These are phyloP conservation scores for Turritopsis dohrnii DNA, from an alignment of 30 jellyfish, hydroid and myxozoan genomes.

Conservation along the genomic window DNA sequence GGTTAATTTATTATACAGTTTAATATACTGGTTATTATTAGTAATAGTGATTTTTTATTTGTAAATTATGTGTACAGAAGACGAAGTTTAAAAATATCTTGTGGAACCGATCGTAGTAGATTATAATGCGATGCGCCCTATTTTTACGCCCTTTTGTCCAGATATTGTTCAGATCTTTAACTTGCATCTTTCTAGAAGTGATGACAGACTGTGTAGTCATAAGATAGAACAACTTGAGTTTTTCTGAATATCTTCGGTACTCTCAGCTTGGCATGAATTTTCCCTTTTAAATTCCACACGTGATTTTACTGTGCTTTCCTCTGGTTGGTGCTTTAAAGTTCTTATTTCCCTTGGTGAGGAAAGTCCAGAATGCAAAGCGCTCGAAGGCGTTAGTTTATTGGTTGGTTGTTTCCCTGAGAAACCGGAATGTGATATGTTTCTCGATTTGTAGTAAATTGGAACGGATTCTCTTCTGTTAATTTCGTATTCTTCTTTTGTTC, in stretches of 20 bases:
- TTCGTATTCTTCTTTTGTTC: neutral
- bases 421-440: neutral
- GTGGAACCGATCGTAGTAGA: too few species aligned
- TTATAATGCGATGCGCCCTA: too few species aligned
- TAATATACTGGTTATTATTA: too few species aligned
- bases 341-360: neutral
- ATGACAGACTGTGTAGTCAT: too few species aligned
- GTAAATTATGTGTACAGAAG: neutral
- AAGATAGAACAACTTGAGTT: neutral
- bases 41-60: too few species aligned
- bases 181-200: too few species aligned
- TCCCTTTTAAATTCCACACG: neutral
- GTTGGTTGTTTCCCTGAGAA: neutral
- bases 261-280: neutral
- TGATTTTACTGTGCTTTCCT: neutral
- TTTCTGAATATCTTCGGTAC: neutral
- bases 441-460: neutral
- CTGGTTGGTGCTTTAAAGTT: neutral
- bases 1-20: too few species aligned
- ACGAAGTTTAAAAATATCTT: too few species aligned
- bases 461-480: neutral
- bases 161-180: neutral
- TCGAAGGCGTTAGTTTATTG: neutral
- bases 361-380: neutral
- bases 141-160: neutral